Evolutionary conservation across 2,888 invertebrate species (phyloP), one percentile per base, ranked within the genome.

Genomic region (Ophion ellenae): DNA sequence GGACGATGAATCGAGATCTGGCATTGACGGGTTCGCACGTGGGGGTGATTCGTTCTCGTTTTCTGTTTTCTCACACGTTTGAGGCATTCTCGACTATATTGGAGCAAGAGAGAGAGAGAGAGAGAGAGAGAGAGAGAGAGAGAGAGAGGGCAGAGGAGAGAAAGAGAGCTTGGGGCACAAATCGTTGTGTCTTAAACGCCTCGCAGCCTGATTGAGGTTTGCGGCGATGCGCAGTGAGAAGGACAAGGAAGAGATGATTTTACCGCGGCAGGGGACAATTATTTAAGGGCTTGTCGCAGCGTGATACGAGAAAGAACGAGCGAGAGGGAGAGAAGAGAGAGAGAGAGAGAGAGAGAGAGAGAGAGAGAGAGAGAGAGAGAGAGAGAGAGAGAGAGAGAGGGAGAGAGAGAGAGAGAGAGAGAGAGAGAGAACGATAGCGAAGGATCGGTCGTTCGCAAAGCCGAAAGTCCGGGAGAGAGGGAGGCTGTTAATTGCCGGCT

Each of bases 401-500:
- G n/a, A n/a, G n/a, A n/a, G n/a, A n/a, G n/a, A n/a, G n/a, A 24
- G 24, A 24, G 71, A 59, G 78, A 32, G 69, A 47, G 53, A 91
- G 90, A 47, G 57, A 57, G 36, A 73, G 45, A 74, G 74, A 81
- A 66, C 69, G 47, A 77, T 53, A 64, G 87, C 70, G 76, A 76
- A 59, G 71, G 78, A 61, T 77, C 71, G 71, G 47, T 76, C 81
- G 78, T 78, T 69, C 36, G 78, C 75, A 47, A 61, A 91, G 90
- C 91, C 91, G 90, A 92, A 91, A 92, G 91, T 91, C 92, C 92
- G 91, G 87, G 90, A 28, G 67, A 20, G 90, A 10, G 67, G 10
- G 71, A 90, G 91, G 91, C 93, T 91, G 93, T 94, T 94, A 94
- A 94, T 94, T 94, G 93, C 92, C 87, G 91, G 90, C 94, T 94